Conservation (phyloP, 2,113 vertebrate species). For the Gopherus evgoodei region DNA sequence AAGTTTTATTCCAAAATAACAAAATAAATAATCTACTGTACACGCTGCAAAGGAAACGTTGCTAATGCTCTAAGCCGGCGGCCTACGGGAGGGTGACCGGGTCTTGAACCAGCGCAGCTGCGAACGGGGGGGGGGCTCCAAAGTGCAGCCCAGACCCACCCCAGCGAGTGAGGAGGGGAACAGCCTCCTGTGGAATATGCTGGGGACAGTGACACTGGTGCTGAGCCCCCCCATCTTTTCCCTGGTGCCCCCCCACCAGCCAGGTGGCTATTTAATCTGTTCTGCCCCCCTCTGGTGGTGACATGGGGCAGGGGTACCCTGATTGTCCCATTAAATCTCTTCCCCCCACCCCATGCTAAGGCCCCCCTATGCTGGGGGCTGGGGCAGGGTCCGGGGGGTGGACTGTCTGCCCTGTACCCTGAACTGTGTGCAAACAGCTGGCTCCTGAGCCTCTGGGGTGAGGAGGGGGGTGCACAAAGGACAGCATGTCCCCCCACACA, state of each 20-base stretch:
- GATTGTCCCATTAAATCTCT: too few species aligned
- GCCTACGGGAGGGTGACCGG: constrained; percentile 17
- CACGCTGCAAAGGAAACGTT: constrained; percentile 84
- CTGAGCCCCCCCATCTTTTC: background rate
- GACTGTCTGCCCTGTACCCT: background rate
- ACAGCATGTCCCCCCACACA: too few species aligned
- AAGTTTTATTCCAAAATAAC: constrained; percentile 95
- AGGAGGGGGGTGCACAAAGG: too few species aligned
- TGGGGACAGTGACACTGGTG: background rate
- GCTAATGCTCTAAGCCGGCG: constrained; percentile 69
- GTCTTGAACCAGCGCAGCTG: background rate
- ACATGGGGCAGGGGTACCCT: too few species aligned
- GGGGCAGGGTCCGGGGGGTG: too few species aligned
- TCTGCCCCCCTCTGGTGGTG: too few species aligned
- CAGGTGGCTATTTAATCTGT: background rate
- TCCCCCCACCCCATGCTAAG: background rate
- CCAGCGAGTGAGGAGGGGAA: background rate
- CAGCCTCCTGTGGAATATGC: background rate
- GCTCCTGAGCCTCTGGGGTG: too few species aligned
- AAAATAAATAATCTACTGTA: constrained; percentile 98
- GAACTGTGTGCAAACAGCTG: too few species aligned
- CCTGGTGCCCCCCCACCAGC: too few species aligned
- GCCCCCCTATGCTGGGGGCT: too few species aligned
- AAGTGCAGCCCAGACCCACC: too few species aligned
- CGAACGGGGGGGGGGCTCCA: too few species aligned